phyloP scores from a whole-genome alignment of 2,113 vertebrate species.

The Callipepla californica region DNA sequence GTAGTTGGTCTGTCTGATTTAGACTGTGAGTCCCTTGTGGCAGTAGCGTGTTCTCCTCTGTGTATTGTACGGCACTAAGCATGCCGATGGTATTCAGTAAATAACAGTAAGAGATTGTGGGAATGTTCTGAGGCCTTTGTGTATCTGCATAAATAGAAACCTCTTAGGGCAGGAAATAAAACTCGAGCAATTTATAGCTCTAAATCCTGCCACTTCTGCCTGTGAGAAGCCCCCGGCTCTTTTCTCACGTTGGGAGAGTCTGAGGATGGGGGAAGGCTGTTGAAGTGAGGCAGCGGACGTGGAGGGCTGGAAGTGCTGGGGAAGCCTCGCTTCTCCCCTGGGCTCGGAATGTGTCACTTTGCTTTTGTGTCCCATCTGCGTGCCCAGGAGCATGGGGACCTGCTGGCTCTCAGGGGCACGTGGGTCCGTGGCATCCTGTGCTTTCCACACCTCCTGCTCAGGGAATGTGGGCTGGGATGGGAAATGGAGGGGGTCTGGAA shows the following conservation, averaged over 20 bases:
- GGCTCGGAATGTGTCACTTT: neutral
- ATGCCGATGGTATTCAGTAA: slow-evolving; percentile 59
- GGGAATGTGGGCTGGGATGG: neutral
- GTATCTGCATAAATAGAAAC: slow-evolving; percentile 66
- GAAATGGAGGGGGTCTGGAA: neutral
- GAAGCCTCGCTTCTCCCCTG: neutral
- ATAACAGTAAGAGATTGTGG: slow-evolving; percentile 67
- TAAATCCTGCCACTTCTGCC: slow-evolving; percentile 63
- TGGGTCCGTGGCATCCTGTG: neutral
- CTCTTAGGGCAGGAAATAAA: slow-evolving; percentile 72
- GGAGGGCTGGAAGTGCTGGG: neutral
- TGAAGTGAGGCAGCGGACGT: neutral
- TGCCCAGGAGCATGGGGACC: neutral
- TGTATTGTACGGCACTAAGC: slow-evolving; percentile 44
- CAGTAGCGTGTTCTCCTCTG: slow-evolving; percentile 63
- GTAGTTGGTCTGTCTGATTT: slow-evolving; percentile 52
- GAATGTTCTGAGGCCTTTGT: slow-evolving; percentile 69
- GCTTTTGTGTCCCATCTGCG: neutral
- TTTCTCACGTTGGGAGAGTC: slow-evolving; percentile 54
- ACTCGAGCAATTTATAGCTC: slow-evolving; percentile 64
- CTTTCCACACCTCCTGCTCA: neutral
- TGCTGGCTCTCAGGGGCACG: fast-evolving
- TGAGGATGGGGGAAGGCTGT: neutral
- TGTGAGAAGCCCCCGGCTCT: slow-evolving; percentile 57
- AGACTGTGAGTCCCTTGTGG: slow-evolving; percentile 71